Base-by-base conservation (phyloP, 2,888 invertebrate species). In the Drosophila formosana region DNA sequence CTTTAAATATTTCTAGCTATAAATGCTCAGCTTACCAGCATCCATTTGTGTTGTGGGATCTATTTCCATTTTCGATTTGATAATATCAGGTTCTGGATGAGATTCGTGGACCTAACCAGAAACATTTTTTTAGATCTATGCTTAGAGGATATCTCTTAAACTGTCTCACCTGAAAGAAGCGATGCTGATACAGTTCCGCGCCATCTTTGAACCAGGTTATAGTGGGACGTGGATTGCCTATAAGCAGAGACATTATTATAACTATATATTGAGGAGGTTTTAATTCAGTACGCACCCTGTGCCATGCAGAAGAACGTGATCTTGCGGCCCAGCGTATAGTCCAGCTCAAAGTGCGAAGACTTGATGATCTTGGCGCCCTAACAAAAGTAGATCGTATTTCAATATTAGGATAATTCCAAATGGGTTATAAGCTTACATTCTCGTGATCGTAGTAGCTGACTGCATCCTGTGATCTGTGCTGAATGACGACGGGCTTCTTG, bases 131-230 rank as follows among this genome's bases (percentile, higher is more conserved):
- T 0, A 11, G 7, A 9, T 28, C 0, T 2, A 47, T 4, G 6
- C 9, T 7, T 32, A 18, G 3, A 8, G 1, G 5, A 18, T 4
- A 1, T 23, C 18, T 3, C 23, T n/a, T 4, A 0, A 37, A n/a
- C n/a, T 37, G 1, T 37, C n/a, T 30, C 92, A 97, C 97, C 92
- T 97, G 97, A 83, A 97, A 93, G 92, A 97, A 97, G 70, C 96
- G 95, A 93, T 98, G 97, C 11, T 96, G 95, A 90, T 97, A 97
- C 83, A 98, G 95, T 93, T 98, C 98, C n/a, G 96, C 95, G 45
- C 98, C 98, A 91, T 98, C 98, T 91, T 98, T 98, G 91, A 97
- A 98, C 98, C 98, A 98, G 23, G 98, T 98, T 71, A 98, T 97
- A 75, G 97, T 96, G 0, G 98, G 98, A 57, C 97, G 93, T 0